A percentile compares a stretch with the other conserved stretches of the same genome.
Evolutionary conservation across 2,888 invertebrate genomes (phyloP).

Genomic region (Tricholauxania praeusta): DNA sequence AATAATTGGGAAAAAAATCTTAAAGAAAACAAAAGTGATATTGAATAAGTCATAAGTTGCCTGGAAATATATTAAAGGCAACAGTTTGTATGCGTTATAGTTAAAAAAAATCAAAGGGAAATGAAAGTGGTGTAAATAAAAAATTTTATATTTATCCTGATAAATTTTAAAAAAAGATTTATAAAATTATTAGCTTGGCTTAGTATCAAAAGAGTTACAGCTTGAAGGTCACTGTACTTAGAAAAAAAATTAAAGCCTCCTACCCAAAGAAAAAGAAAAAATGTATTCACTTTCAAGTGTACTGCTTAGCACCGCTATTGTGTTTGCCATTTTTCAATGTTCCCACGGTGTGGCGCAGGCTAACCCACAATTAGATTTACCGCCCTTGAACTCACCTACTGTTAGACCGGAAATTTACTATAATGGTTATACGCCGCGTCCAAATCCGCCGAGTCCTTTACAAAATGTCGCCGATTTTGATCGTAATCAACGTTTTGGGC

Average conservation of each 20-base stretch:
- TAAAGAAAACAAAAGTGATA: slow-evolving; percentile 10
- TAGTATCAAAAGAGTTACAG: neutral
- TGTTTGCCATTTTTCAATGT: neutral
- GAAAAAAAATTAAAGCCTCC: neutral
- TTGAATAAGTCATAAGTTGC: neutral
- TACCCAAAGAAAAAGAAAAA: neutral
- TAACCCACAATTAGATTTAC: slow-evolving; percentile 71
- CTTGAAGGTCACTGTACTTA: neutral
- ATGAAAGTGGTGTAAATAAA: too few relatives aligned
- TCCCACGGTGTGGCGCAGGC: slow-evolving; percentile 40
- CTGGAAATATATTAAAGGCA: too few relatives aligned
- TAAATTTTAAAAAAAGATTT: too few relatives aligned
- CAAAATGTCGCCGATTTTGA: slow-evolving; percentile 58
- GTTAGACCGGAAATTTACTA: slow-evolving; percentile 59
- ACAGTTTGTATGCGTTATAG: too few relatives aligned
- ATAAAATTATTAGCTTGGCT: too few relatives aligned
- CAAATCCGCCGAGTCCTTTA: slow-evolving; percentile 53
- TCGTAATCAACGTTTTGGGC: slow-evolving; percentile 65
- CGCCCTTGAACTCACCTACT: slow-evolving; percentile 68
- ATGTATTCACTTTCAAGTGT: neutral
- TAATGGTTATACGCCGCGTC: slow-evolving; percentile 61
- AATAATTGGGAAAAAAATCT: neutral
- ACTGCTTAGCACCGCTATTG: neutral
- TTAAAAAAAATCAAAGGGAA: neutral
- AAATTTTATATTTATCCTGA: too few relatives aligned